Evolutionary conservation across 1,140 invertebrate genomes (phyloP), one percentile per base, ranked within the genome.

Genomic region (Delia radicum): DNA sequence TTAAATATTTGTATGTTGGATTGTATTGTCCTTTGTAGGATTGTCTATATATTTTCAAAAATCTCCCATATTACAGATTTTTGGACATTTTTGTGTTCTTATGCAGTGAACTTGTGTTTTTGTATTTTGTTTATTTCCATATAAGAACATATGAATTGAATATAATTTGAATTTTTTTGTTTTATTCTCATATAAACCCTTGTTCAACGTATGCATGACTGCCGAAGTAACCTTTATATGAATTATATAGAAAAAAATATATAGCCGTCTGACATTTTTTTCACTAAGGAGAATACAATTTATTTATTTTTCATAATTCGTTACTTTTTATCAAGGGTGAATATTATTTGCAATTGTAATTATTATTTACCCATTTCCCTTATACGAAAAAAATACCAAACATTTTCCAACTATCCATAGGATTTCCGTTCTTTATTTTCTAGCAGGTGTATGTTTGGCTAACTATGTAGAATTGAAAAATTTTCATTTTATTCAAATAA

Each of bases 311-410:
- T 73, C 71, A 73, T 48, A 73, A 48, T 73, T 15, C 15, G 21
- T 33, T 71, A 24, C n/a, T 71, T 10, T 26, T 15, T 73, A 62
- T 74, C 73, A 74, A 74, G 73, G 73, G 73, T 74, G 73, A 74
- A 74, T 74, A 62, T 62, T 74, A 74, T 74, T 74, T 74, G 73
- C 73, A 74, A 74, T 74, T 74, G 29, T 74, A 74, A 74, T 74
- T 63, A 74, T 61, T 37, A 48, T 74, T 63, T 69, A 33, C 26
- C 42, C 42, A 18, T 24, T 7, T 55, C 13, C 21, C 48, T 21
- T 37, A 6, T 24, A n/a, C 48, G 8, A 13, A 13, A 42, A 42
- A 42, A 42, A 3, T 42, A 42, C 2, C 6, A 55, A 28, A 12
- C 37, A 15, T 8, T 73, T 37, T 6, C 37, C 18, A 48, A 28